phyloP scores from a whole-genome alignment of 2,888 invertebrate genomes.

The Gastracanthus pulcherrimus region DNA sequence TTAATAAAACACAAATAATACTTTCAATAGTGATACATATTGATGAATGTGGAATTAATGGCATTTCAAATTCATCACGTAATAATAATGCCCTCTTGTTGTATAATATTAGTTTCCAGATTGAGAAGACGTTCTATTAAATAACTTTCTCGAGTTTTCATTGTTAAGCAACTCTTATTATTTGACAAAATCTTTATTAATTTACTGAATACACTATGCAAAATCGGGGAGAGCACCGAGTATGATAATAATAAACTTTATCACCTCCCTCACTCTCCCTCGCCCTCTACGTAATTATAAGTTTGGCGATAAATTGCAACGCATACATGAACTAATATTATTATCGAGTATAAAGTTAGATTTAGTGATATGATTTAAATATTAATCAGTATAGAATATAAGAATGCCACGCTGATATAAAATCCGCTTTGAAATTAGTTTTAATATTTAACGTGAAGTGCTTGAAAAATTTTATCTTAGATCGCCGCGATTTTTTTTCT shows the following conservation, averaged over 20 bases:
- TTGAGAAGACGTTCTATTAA: neutral
- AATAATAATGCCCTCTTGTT: too few species aligned
- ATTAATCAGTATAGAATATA: neutral
- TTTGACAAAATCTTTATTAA: conserved; percentile 2
- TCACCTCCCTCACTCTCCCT: neutral
- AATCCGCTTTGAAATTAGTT: neutral
- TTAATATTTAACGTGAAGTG: neutral
- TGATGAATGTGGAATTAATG: too few species aligned
- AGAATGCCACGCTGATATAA: neutral
- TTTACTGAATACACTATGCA: neutral
- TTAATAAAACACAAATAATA: too few species aligned
- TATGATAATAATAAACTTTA: conserved; percentile 29
- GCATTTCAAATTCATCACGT: too few species aligned
- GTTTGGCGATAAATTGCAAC: conserved; percentile 42
- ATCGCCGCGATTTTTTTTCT: too few species aligned
- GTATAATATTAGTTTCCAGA: too few species aligned
- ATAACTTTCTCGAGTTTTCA: neutral
- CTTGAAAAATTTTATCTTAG: too few species aligned
- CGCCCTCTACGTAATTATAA: conserved; percentile 31
- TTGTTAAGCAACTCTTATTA: neutral
- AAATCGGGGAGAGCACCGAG: neutral
- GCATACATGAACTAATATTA: conserved; percentile 4
- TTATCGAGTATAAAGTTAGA: conserved; percentile 32
- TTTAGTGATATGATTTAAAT: conserved; percentile 9
- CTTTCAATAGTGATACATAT: too few species aligned